Percentiles rank a stretch among this genome's conserved stretches.
Evolutionary conservation across 2,113 vertebrate species (phyloP).

Genomic region (Lasiurus borealis): DNA sequence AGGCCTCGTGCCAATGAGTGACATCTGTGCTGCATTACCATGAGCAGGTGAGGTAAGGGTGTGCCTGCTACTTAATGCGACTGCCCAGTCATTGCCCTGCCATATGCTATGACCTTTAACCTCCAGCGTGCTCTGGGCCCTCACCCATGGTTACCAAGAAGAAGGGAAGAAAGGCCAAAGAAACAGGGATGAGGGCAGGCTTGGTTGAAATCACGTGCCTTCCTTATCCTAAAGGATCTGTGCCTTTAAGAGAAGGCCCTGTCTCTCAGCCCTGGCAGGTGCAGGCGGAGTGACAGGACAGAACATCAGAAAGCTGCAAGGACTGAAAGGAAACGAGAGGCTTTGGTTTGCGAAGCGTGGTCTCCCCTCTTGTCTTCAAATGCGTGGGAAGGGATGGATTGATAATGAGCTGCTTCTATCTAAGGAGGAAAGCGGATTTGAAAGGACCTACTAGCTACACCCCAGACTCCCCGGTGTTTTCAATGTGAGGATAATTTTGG

Average conservation of each 20-base stretch:
- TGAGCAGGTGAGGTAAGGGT: too few species aligned
- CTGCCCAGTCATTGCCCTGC: too few species aligned
- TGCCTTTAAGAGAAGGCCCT: not conserved
- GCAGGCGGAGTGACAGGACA: not conserved
- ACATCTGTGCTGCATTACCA: too few species aligned
- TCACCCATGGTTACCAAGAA: not conserved
- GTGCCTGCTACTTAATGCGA: too few species aligned
- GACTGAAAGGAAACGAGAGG: not conserved
- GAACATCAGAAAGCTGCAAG: conserved; percentile 60
- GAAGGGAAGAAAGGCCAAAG: not conserved
- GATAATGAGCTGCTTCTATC: conserved; percentile 80
- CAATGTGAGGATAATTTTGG: conserved; percentile 65
- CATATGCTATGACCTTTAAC: too few species aligned
- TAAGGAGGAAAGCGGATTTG: conserved; percentile 67
- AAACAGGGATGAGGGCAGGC: not conserved
- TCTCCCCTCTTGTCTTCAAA: conserved; percentile 67
- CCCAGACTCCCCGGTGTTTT: conserved; percentile 58
- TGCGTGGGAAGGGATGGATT: conserved; percentile 75
- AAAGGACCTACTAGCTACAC: conserved; percentile 51
- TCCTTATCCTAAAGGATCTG: not conserved
- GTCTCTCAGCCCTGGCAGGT: conserved; percentile 1
- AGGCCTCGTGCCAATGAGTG: too few species aligned
- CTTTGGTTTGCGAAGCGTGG: conserved; percentile 49
- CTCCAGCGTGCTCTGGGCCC: too few species aligned
- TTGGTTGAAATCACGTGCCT: not conserved